Percentiles rank a stretch among this genome's conserved stretches.
Evolutionary conservation across 2,113 vertebrate species (phyloP).

Genomic region (Alces alces): DNA sequence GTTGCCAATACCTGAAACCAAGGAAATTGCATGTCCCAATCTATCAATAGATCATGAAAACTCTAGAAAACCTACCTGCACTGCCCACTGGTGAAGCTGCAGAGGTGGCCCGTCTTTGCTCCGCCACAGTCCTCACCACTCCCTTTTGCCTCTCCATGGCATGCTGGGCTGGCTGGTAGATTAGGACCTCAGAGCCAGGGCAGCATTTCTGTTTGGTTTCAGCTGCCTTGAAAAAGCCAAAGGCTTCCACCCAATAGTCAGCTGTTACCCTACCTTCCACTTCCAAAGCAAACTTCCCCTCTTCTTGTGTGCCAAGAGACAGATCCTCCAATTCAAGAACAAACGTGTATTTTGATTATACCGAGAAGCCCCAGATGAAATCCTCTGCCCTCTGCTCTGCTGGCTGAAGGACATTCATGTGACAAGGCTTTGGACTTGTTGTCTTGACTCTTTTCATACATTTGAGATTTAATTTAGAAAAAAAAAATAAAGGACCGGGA

Average conservation of each 20-base stretch:
- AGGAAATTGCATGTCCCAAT: fast-evolving
- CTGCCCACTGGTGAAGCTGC: neutral
- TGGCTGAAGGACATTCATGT: fast-evolving
- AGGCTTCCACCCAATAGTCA: neutral
- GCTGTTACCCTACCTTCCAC: neutral
- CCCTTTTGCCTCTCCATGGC: neutral
- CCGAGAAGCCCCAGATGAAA: neutral
- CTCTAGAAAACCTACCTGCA: neutral
- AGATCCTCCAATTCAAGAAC: neutral
- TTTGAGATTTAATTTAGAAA: neutral
- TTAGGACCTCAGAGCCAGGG: neutral
- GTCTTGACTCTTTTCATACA: neutral
- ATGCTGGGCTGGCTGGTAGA: neutral
- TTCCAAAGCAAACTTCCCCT: neutral
- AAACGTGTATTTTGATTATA: neutral
- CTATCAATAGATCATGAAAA: neutral
- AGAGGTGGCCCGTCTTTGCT: neutral
- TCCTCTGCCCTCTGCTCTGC: fast-evolving
- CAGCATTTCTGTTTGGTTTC: neutral
- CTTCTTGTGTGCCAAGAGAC: neutral
- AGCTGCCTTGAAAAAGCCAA: neutral
- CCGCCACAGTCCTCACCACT: neutral
- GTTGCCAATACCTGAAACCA: neutral
- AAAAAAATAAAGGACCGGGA: neutral
- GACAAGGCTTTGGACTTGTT: fast-evolving